Conservation (phyloP, 2,888 invertebrate species). For the Salpingus planirostris region DNA sequence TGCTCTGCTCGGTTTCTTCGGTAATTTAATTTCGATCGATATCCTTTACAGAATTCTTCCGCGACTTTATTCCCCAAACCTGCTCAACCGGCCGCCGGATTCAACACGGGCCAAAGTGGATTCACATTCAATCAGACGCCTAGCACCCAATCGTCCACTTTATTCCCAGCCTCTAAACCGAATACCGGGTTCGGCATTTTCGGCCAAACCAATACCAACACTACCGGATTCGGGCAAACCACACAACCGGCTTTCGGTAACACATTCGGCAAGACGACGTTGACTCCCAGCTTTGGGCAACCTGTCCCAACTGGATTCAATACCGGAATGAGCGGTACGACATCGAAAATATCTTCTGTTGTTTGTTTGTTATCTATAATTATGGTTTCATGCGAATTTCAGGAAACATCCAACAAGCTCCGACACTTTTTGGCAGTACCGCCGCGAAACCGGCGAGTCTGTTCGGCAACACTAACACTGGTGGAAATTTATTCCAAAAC, state of each 20-base stretch:
- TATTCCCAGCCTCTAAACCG: conserved; percentile 32
- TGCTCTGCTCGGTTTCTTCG: no score
- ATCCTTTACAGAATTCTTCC: conserved; percentile 33
- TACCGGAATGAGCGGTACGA: conserved; percentile 13
- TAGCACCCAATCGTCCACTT: conserved; percentile 23
- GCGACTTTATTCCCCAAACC: conserved; percentile 41
- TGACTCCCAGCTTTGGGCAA: conserved; percentile 19
- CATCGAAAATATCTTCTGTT: no score
- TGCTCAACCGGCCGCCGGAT: conserved; percentile 38
- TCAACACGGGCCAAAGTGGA: conserved; percentile 33
- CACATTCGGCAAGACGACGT: conserved; percentile 29
- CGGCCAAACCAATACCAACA: conserved; percentile 20
- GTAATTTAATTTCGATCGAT: conserved; percentile 20
- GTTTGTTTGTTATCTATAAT: no score
- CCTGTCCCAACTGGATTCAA: conserved; percentile 18
- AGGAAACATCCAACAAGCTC: background rate
- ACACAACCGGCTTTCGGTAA: conserved; percentile 21
- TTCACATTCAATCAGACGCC: conserved; percentile 30
- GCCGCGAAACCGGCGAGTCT: no score
- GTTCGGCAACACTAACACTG: background rate
- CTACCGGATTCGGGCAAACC: conserved; percentile 12
- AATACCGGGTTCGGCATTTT: conserved; percentile 25
- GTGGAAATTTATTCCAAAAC: background rate
- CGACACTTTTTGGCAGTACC: background rate
- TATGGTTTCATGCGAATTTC: no score